Evolutionary conservation across 2,113 vertebrate species (phyloP), one percentile per base, ranked within the genome.

Genomic region (Rhipidura dahli): DNA sequence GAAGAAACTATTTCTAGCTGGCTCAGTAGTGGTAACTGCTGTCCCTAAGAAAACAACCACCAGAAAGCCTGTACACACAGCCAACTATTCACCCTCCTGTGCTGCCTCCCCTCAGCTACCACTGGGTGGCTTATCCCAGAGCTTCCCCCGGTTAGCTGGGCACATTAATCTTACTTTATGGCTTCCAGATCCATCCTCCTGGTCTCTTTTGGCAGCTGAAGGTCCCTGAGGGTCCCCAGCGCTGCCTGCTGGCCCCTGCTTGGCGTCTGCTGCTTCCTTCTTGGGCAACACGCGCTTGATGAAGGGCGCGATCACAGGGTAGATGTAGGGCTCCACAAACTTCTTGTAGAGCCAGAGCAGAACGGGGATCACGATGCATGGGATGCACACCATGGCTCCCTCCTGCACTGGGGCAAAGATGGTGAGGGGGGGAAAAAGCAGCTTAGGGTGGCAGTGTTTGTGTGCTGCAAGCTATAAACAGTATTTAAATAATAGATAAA

Each of bases 281-380:
- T 97, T 98, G 78, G 98, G 97, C 99, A 99, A 99, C 39, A 99
- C 84, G 1, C 97, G 98, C 57, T 97, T 98, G 30, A 99, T 66
- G 10, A 99, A 94, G 1, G 99, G 99, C 2, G 98, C 97, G 17
- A 99, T 98, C 71, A 99, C 50, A 0, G 99, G 99, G 78, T 99
- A 99, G 30, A 99, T 28, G 51, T 98, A 98, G 0, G 99, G 99
- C 94, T 99, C 99, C 42, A 99, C 96, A 88, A 99, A 99, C 44
- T 99, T 99, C 97, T 99, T 99, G 96, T 99, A 99, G 90, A 99
- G 96, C 99, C 99, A 99, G 54, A 99, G 97, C 50, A 99, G 98
- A 53, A 99, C 95, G 0, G 99, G 99, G 96, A 99, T 99, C 95
- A 99, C 99, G 17, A 99, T 99, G 70, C 99, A 99, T 13, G 99